Evolutionary conservation across 1,140 invertebrate genomes (phyloP), one percentile per base, ranked within the genome.

Genomic region (Drosophila suzukii): DNA sequence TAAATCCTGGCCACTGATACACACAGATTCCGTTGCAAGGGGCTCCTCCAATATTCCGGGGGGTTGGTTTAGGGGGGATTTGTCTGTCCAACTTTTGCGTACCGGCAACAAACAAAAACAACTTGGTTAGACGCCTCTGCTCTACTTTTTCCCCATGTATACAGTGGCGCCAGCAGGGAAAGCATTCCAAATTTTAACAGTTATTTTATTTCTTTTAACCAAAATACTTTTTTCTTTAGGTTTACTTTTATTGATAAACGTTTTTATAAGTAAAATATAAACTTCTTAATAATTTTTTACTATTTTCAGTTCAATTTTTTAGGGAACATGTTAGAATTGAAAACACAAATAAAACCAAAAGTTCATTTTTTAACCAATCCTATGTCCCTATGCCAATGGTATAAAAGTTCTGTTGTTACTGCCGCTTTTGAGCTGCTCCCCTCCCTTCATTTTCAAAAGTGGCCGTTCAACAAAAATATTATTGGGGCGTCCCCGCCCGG

Each of bases 401-500:
- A 41, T 11, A 20, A 44, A 20, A 11, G 8, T 10, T 11, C 7
- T 44, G 10, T 8, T 17, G 15, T 10, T 11, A 8, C 8, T 44
- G 15, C 43, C 15, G 3, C 15, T 1, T 15, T 15, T 20, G 15
- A 10, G 15, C 4, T 8, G 6, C 56, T 6, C 34, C 39, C 7
- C 13, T 15, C 34, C 30, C n/a, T 10, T 24, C 6, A 12, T 32
- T 32, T 57, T 12, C 15, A 11, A 62, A 66, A 49, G 62, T 62
- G 58, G 43, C 44, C 62, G 58, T 66, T 66, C 58, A 66, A 62
- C 62, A 70, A 70, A 70, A 68, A 68, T 68, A 68, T 70, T 70
- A 70, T 67, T 70, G 61, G 61, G 62, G 60, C 53, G 41, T 55
- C 30, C 17, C 39, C 32, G 30, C 36, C 36, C 30, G 2, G 56